Evolutionary conservation across 2,888 invertebrate species (phyloP), one percentile per base, ranked within the genome.

Genomic region (Globia sparganii): DNA sequence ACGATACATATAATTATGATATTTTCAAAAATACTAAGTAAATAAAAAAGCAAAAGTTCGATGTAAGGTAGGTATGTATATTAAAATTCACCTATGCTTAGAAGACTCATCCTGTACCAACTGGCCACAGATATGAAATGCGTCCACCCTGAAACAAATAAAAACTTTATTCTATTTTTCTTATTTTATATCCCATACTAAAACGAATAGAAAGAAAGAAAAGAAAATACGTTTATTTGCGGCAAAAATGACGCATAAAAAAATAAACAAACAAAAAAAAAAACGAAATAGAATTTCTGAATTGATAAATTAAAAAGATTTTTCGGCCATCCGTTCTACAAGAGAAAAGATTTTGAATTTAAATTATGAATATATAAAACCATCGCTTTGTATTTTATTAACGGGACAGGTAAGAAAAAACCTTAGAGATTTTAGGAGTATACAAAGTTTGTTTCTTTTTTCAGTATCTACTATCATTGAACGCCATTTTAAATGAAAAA

Each of bases 101-200:
- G 82, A 75, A 88, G 81, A 77, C 80, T 82, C 72, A 78, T 84
- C 64, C 85, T 86, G 75, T 87, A 86, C 0, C 77, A 75, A 67
- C 81, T 87, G 59, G 88, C 87, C 68, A 86, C 87, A 13, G 89
- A 86, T 75, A 90, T 86, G 72, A 91, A 91, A 75, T 90, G 88
- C 53, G 86, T 86, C 89, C 88, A 88, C 2, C 86, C 90, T 90
- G 87, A 83, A 90, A 89, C 21, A 69, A 71, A 81, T 21, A n/a
- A 74, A 61, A 61, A 34, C 37, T 34, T 70, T 59, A 59, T 34
- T 53, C 75, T 58, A 70, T 40, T 58, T 66, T 28, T 25, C n/a
- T 0, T 37, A 31, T 28, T 21, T 40, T 34, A 64, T 13, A 0
- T 21, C 34, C 4, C 4, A 6, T 46, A 25, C 0, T 40, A 64